phyloP scores from a whole-genome alignment of 2,888 invertebrate genomes.

The Hesperia comma region DNA sequence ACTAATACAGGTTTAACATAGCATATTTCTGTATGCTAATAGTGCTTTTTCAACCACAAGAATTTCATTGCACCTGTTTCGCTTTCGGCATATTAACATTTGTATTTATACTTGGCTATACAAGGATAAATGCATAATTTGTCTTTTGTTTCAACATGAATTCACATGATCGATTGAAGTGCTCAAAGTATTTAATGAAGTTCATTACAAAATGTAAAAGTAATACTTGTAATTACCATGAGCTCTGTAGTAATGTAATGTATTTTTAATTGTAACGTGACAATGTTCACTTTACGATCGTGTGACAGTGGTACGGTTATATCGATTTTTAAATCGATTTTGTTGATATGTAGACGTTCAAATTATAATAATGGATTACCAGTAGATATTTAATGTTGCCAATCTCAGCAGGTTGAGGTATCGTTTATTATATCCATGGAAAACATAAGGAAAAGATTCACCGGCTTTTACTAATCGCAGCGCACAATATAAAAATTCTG shows the following conservation, averaged over 20 bases:
- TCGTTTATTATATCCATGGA: not conserved
- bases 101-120: not conserved
- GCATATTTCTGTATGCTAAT: not conserved
- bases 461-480: not conserved
- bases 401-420: too few relatives aligned
- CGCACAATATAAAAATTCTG: too few relatives aligned
- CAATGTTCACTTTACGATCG: not conserved
- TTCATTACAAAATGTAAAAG: not conserved
- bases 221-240: not conserved
- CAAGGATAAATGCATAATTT: not conserved
- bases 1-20: too few relatives aligned
- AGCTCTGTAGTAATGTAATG: not conserved
- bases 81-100: not conserved
- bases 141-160: not conserved
- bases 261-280: constrained; percentile 9
- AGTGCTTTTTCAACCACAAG: not conserved
- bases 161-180: too few relatives aligned
- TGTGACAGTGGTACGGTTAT: not conserved
- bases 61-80: not conserved
- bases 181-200: too few relatives aligned
- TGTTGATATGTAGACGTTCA: constrained; percentile 7
- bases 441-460: not conserved
- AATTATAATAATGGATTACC: constrained; percentile 2
- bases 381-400: too few relatives aligned
- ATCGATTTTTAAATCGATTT: constrained; percentile 11